These are phyloP conservation scores for Parthenolecanium corni DNA, from an alignment of 2,888 invertebrate genomes.

Conservation along the genomic window DNA sequence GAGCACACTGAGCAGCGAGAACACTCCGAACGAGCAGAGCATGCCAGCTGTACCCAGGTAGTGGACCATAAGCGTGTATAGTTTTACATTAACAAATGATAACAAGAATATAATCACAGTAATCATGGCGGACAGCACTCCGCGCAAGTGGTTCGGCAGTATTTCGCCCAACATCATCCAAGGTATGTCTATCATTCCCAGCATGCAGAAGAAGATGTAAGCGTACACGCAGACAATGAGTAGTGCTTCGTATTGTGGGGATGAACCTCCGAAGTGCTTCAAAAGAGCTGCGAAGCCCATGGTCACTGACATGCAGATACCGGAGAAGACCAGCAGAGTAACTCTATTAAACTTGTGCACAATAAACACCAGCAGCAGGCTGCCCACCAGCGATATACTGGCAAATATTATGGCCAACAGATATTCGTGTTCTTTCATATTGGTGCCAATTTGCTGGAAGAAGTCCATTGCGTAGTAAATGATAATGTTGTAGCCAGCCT, in stretches of 20 bases:
- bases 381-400: slow-evolving; percentile 51
- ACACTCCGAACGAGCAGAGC: slow-evolving; percentile 5
- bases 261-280: slow-evolving; percentile 34
- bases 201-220: slow-evolving; percentile 60
- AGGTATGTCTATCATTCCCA: slow-evolving; percentile 58
- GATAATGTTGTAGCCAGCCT: slow-evolving; percentile 60
- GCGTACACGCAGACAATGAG: slow-evolving; percentile 50
- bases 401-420: slow-evolving; percentile 51
- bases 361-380: slow-evolving; percentile 42
- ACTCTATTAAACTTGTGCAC: slow-evolving; percentile 53
- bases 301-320: slow-evolving; percentile 46
- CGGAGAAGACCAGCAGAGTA: slow-evolving; percentile 51
- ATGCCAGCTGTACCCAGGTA: not conserved
- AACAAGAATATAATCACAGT: slow-evolving; percentile 56
- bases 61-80: slow-evolving; percentile 43
- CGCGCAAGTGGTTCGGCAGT: slow-evolving; percentile 54
- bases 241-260: slow-evolving; percentile 36
- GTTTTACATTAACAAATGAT: slow-evolving; percentile 57
- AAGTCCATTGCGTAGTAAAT: slow-evolving; percentile 60
- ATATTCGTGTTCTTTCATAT: slow-evolving; percentile 38
- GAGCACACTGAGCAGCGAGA: slow-evolving; percentile 8
- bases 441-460: slow-evolving; percentile 52
- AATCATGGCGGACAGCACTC: slow-evolving; percentile 56
- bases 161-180: slow-evolving; percentile 64
- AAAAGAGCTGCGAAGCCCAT: slow-evolving; percentile 44